Percentiles rank a stretch among this genome's conserved stretches.
Evolutionary conservation across 2,797 vertebrate genomes (phyloP).

Genomic region (Pseudochirops corinnae): DNA sequence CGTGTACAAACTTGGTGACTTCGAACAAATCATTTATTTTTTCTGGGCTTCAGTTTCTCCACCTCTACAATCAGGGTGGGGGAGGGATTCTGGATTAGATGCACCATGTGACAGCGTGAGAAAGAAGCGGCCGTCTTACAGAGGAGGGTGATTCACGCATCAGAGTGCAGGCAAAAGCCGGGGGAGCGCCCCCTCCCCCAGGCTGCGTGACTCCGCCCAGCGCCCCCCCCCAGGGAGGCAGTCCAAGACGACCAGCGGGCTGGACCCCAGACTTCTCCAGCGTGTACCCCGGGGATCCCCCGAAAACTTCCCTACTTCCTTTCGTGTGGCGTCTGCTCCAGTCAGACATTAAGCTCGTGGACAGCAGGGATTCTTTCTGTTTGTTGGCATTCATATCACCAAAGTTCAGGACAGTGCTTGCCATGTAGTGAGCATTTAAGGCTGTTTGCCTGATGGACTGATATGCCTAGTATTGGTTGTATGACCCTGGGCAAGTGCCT

Average conservation of each 20-base stretch:
- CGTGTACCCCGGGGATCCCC: too few relatives aligned
- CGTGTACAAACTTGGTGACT: background rate
- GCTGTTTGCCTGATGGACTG: background rate
- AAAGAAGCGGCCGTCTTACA: background rate
- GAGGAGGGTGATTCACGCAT: background rate
- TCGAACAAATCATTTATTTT: background rate
- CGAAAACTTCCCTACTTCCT: background rate
- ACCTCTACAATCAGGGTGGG: background rate
- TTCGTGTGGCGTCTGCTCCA: background rate
- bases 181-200: background rate
- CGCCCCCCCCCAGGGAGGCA: background rate
- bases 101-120: background rate
- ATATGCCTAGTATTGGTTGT: background rate
- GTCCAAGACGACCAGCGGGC: too few relatives aligned
- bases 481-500: background rate
- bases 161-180: background rate
- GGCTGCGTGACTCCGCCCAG: background rate
- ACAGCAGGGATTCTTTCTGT: background rate
- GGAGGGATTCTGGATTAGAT: background rate
- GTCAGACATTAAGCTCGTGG: background rate
- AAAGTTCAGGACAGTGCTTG: background rate
- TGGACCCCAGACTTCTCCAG: background rate
- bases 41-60: background rate
- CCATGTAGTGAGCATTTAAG: background rate
- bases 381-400: background rate